Evolutionary conservation across 2,888 invertebrate genomes (phyloP).

Genomic region (Charanyca ferruginea): DNA sequence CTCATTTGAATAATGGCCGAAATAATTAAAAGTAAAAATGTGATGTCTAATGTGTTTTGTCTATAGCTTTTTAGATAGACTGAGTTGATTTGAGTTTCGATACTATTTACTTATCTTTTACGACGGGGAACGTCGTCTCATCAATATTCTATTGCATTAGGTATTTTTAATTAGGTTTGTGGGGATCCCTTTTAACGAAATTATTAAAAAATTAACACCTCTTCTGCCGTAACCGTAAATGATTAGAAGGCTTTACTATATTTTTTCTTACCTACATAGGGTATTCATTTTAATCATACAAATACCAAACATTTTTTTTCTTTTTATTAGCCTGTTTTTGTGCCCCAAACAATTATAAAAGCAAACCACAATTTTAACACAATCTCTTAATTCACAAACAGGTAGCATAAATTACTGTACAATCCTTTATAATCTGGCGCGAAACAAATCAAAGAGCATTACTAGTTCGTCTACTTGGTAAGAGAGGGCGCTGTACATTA

Average conservation of each 20-base stretch:
- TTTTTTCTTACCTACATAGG: background rate
- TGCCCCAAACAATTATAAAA: background rate
- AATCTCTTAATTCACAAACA: slow-evolving; percentile 26
- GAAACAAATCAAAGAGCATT: slow-evolving; percentile 64
- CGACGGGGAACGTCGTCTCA: background rate
- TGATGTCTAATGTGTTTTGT: slow-evolving; percentile 43
- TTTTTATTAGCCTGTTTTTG: too few species aligned
- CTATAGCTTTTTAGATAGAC: slow-evolving; percentile 1
- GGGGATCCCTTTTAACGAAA: background rate
- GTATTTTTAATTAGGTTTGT: background rate
- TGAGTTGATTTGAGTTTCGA: background rate
- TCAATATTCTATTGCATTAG: background rate
- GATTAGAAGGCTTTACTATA: background rate
- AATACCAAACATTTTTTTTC: too few species aligned
- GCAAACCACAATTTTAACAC: background rate
- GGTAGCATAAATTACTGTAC: slow-evolving; percentile 35
- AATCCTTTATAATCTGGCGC: slow-evolving; percentile 58
- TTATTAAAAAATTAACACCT: background rate
- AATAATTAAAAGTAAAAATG: slow-evolving; percentile 65
- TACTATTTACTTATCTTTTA: background rate
- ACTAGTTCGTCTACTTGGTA: slow-evolving; percentile 70
- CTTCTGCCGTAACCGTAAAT: background rate
- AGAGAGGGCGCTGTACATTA: slow-evolving; percentile 80
- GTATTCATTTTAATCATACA: background rate
- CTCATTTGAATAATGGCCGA: slow-evolving; percentile 72